Evolutionary conservation across 2,113 vertebrate species (phyloP), one percentile per base, ranked within the genome.

Genomic region (Anguilla rostrata): DNA sequence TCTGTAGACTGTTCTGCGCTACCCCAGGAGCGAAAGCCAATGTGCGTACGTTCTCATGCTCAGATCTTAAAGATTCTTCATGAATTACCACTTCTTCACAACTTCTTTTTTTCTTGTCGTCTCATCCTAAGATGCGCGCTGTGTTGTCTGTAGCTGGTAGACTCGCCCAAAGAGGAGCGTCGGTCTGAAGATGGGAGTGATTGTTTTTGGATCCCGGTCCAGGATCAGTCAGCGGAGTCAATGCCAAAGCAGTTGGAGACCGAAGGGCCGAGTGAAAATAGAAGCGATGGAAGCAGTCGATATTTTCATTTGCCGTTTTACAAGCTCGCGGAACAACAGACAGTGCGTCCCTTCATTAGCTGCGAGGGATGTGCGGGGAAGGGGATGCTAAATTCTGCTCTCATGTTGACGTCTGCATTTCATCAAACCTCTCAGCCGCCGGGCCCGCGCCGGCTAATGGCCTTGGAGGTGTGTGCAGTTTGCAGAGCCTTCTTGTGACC

Each of bases 301-400:
- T 95, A 94, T 95, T 95, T 95, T 94, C 93, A 94, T 94, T 94
- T 91, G 87, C 90, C 89, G 91, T 93, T 94, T 90, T 92, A 92
- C 88, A 90, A 90, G 89, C 88, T 88, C 63, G 89, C 92, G 57
- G 88, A 85, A 89, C 88, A 81, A 90, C 90, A 92, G 93, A 95
- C 95, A 96, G 91, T 93, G 91, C 89, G 89, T 90, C 92, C 94
- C 94, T 95, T 96, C 94, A 95, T 95, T 94, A 94, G 91, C 90
- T 87, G 86, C 40, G 87, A 86, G 89, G 89, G 88, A 90, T 91
- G 82, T 89, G 90, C 78, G 40, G 88, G 90, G 91, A 86, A 34
- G 34, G 12, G 84, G 90, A 92, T 91, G 92, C 92, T 92, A 92
- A 93, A 94, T 95, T 92, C 90, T 94, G 91, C 93, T 85, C 92